Base-by-base conservation (phyloP, 2,888 invertebrate genomes). In the Mimachlamys varia region DNA sequence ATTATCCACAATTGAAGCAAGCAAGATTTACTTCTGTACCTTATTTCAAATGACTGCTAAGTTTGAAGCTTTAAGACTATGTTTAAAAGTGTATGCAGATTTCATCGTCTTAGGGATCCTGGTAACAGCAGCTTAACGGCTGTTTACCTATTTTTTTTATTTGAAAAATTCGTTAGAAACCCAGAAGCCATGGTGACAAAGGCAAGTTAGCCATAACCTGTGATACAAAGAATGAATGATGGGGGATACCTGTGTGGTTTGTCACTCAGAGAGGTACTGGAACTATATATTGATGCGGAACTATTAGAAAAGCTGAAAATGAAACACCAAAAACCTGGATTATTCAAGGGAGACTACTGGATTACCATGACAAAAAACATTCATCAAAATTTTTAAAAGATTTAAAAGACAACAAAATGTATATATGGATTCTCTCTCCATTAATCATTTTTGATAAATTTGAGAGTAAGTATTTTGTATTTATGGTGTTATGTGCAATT, bases 181-280 rank as follows among this genome's bases (percentile, higher is more conserved):
- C 15, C 7, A 44, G 44, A 44, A 53, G 58, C n/a, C 58, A 58
- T 19, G 1, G 19, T 19, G 7, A 33, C 10, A 27, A 27, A 33
- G 22, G 22, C 33, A 76, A 76, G 76, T 76, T 76, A 10, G 15
- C 27, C 76, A 27, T 7, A 76, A 33, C 76, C 76, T 33, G 76
- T 33, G 33, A 27, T 12, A 76, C 15, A 27, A 76, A 49, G 58
- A 58, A 55, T 55, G 44, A 38, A 88, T 58, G 88, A 53, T 5
- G 44, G 89, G 87, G 87, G 76, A 76, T 76, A 76, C 76, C 76
- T 76, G 76, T 76, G 76, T 76, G 92, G 93, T 92, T 94, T 94
- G 87, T 95, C 95, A 91, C 93, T 93, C 91, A 95, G 92, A 44
- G 95, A 95, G 87, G 94, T 93, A 90, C 94, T 95, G 90, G 95